These are phyloP conservation scores for Octopus sinensis DNA, from an alignment of 1,140 invertebrate genomes.

Conservation along the genomic window DNA sequence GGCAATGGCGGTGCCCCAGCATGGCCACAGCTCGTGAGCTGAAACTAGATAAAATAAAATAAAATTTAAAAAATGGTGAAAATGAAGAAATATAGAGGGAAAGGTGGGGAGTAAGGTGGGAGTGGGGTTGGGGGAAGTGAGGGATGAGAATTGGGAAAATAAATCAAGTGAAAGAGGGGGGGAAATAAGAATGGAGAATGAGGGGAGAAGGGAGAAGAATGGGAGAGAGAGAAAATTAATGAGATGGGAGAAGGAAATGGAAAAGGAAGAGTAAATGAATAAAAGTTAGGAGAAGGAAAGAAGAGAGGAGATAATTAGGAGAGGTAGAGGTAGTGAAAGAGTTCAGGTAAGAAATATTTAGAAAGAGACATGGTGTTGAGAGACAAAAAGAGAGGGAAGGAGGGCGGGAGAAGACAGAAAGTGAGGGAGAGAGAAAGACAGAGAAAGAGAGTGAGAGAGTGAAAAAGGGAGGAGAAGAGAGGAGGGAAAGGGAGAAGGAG, in stretches of 20 bases:
- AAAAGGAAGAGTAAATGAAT: neutral
- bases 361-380: neutral
- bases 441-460: slow-evolving; percentile 15
- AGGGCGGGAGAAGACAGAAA: neutral
- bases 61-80: no score
- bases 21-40: no score
- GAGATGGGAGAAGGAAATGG: neutral
- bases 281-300: neutral
- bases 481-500: neutral
- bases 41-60: no score
- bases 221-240: neutral
- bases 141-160: no score
- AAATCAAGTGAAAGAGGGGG: neutral
- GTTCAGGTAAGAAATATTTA: neutral
- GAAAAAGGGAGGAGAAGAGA: neutral
- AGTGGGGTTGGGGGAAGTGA: no score
- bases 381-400: slow-evolving; percentile 7
- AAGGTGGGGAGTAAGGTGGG: no score
- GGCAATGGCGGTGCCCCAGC: no score
- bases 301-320: neutral
- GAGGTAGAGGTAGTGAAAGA: neutral
- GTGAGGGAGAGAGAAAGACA: slow-evolving; percentile 4
- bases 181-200: neutral
- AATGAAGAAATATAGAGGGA: no score
- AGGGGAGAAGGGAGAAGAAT: neutral